Evolutionary conservation across 2,888 invertebrate species (phyloP).

Genomic region (Philhelius pedissequus): DNA sequence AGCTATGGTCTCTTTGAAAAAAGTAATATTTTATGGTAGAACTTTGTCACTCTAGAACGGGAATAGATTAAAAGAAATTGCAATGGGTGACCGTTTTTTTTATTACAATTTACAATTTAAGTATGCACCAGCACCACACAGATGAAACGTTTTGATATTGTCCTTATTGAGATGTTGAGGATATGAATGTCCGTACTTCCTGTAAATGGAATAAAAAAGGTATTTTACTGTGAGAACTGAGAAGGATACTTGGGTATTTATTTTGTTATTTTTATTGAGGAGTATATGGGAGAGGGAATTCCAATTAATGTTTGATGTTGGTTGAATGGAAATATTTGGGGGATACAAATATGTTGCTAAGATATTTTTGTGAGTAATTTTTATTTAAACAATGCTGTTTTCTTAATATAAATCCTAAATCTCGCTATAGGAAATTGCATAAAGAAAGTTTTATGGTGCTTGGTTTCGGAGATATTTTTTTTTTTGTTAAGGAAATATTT

Average conservation of each 20-base stretch:
- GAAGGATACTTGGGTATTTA: not conserved
- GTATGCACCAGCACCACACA: not conserved
- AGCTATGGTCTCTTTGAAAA: not conserved
- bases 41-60: constrained; percentile 5
- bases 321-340: not conserved
- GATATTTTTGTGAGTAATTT: too few relatives aligned
- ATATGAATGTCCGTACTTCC: not conserved
- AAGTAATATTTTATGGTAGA: constrained; percentile 41
- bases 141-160: constrained; percentile 1
- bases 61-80: constrained; percentile 44
- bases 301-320: not conserved
- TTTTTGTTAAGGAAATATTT: too few relatives aligned
- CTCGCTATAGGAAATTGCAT: too few relatives aligned
- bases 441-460: too few relatives aligned
- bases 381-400: too few relatives aligned
- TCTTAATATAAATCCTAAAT: too few relatives aligned
- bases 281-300: not conserved
- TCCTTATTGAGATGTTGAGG: not conserved
- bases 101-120: constrained; percentile 34
- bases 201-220: not conserved
- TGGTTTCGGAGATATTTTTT: too few relatives aligned
- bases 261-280: not conserved
- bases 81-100: constrained; percentile 4
- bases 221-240: not conserved
- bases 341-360: too few relatives aligned